Evolutionary conservation across 2,113 vertebrate genomes (phyloP), one percentile per base, ranked within the genome.

Genomic region (Corythornis madagascariensis): DNA sequence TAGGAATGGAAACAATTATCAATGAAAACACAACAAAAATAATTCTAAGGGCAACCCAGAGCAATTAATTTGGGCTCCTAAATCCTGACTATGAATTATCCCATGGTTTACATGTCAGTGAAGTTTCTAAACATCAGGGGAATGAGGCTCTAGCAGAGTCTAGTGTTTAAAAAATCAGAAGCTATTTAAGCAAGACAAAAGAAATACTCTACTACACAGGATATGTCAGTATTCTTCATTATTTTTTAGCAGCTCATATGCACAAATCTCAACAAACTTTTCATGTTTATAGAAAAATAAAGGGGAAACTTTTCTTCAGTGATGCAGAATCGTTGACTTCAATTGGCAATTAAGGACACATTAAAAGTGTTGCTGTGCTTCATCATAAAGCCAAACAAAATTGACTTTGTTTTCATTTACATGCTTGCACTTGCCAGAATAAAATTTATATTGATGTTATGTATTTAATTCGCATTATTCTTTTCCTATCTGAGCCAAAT

Each of bases 361-460:
- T 40, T 56, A 47, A 88, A 89, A 75, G 8, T 35, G 4, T 57
- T 17, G 0, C 38, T 42, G 8, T 6, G 1, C 87, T 72, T 83
- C n/a, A 82, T 50, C 45, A 76, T 9, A 57, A 81, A 82, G 45
- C 7, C 26, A 90, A 90, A 33, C 11, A 77, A 86, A 93, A 65
- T 3, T 33, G 35, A 71, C 65, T 89, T 69, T 73, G n/a, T 75
- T 91, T 94, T 69, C 57, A 78, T 87, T 92, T 79, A 93, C 26
- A 70, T 45, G 64, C 31, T 76, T 87, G 35, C 38, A 91, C 11
- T 82, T 57, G 11, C 20, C 77, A 89, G 16, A 24, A 17, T 28
- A 82, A 89, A 89, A 45, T 17, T 86, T 88, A 35, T 63, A 33
- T 59, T 92, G 76, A 80, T 24, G 66, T 88, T 69, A 79, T 70